Conservation (phyloP, 1,140 invertebrate species). For the Leguminivora glycinivorella region DNA sequence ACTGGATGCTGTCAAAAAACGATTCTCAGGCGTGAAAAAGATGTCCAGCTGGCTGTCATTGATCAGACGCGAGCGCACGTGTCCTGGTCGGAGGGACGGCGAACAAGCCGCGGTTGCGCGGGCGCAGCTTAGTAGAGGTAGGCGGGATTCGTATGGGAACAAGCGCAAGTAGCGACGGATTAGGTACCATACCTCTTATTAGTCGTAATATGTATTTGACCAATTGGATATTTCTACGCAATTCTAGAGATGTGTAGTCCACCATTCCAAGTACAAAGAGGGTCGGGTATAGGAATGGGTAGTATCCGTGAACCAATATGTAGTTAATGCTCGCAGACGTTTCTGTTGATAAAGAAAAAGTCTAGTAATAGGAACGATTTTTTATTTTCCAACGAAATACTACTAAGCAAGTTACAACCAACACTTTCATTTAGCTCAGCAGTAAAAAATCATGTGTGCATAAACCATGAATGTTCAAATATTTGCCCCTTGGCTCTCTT, state of each 20-base stretch:
- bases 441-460: neutral
- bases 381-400: no score
- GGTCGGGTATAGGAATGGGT: neutral
- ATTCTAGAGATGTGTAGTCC: neutral
- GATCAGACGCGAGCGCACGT: no score
- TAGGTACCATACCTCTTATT: neutral
- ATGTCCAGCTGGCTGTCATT: no score
- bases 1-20: no score
- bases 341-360: no score
- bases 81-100: no score
- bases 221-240: neutral
- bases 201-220: neutral
- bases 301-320: neutral
- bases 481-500: slow-evolving; percentile 64
- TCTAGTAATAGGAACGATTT: no score
- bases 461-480: slow-evolving; percentile 60
- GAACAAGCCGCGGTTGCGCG: no score
- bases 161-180: neutral
- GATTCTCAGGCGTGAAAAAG: no score
- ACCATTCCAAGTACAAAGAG: neutral
- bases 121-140: no score
- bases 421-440: neutral
- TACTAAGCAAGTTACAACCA: neutral
- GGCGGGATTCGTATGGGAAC: neutral
- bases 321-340: no score